Evolutionary conservation across 2,797 vertebrate genomes (phyloP).

Genomic region (Alca torda): DNA sequence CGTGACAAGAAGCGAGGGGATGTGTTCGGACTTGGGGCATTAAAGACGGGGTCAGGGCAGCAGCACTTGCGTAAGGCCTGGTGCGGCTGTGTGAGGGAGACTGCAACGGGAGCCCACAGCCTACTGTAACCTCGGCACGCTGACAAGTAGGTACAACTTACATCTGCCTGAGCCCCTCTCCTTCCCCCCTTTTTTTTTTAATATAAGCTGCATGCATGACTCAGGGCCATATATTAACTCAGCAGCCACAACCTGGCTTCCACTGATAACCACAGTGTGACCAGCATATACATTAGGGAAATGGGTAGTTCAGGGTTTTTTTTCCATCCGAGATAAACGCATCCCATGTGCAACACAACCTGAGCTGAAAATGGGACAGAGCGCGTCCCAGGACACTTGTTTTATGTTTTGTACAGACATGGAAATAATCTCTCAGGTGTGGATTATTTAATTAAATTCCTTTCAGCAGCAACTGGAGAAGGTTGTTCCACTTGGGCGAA

Average conservation of each 20-base stretch:
- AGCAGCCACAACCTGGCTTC: neutral
- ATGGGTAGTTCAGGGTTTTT: neutral
- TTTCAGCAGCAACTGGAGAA: conserved; percentile 5
- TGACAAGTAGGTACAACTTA: neutral
- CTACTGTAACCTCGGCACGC: neutral
- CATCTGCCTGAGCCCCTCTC: neutral
- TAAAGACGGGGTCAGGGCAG: neutral
- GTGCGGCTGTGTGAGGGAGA: neutral
- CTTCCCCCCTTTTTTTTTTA: neutral
- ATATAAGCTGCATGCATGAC: neutral
- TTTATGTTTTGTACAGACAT: neutral
- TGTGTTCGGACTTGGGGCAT: neutral
- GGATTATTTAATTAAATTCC: neutral
- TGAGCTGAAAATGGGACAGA: neutral
- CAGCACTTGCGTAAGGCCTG: neutral
- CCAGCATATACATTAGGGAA: neutral
- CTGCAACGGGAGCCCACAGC: neutral
- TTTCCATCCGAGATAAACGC: neutral
- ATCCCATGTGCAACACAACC: neutral
- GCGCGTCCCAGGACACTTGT: neutral
- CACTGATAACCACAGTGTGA: neutral
- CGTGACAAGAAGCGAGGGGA: neutral
- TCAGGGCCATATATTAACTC: neutral
- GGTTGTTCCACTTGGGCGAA: neutral
- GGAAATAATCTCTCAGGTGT: neutral